phyloP scores from a whole-genome alignment of 2,797 vertebrate genomes.

The Limnodromus scolopaceus region DNA sequence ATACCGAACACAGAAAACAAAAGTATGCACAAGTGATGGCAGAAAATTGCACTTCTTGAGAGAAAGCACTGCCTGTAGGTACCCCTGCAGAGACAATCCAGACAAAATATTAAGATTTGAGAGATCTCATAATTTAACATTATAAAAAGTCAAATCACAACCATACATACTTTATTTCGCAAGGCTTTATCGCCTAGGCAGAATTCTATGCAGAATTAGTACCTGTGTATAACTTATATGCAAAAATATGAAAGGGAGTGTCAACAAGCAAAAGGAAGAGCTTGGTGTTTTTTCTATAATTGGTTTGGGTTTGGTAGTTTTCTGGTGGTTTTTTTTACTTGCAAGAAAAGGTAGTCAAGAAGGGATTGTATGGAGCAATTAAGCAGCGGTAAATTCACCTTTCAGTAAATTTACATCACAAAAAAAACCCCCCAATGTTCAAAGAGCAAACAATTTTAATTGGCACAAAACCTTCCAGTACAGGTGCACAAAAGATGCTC shows the following conservation, averaged over 20 bases:
- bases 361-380: background rate
- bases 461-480: background rate
- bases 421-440: background rate
- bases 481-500: background rate
- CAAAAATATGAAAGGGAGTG: background rate
- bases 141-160: background rate
- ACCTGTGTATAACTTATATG: background rate
- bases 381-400: background rate
- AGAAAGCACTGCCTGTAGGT: background rate
- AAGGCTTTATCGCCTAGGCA: background rate
- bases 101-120: background rate
- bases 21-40: background rate
- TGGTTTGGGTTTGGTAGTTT: too few species aligned
- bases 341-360: background rate
- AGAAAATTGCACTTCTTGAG: background rate
- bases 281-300: background rate
- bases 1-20: background rate
- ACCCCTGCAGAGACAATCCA: background rate
- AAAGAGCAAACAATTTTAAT: background rate
- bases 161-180: background rate
- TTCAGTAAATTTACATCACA: background rate
- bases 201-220: background rate
- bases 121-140: background rate
- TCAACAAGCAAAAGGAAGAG: background rate
- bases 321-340: background rate